phyloP scores from a whole-genome alignment of 2,888 invertebrate genomes.

The Alloscopus bannaensis region DNA sequence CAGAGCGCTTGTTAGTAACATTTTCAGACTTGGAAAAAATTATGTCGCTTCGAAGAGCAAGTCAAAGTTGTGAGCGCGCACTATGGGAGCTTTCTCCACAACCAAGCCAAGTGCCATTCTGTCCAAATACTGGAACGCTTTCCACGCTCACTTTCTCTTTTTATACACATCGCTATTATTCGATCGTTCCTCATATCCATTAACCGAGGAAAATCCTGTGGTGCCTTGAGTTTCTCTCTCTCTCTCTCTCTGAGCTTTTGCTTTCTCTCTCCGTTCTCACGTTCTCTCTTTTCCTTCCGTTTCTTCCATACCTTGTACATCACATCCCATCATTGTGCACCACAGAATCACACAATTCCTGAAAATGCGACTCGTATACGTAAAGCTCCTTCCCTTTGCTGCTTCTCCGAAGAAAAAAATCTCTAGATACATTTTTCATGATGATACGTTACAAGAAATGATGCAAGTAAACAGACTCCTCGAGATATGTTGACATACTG shows the following conservation, averaged over 20 bases:
- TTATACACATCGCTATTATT: conserved; percentile 22
- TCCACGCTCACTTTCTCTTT: conserved; percentile 37
- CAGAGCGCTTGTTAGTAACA: not conserved
- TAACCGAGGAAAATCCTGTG: conserved; percentile 11
- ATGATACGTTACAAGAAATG: too few species aligned
- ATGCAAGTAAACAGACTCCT: too few species aligned
- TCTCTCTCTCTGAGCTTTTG: not conserved
- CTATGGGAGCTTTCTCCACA: not conserved
- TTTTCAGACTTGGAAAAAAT: not conserved
- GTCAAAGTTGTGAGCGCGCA: not conserved
- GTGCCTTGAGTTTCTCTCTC: not conserved
- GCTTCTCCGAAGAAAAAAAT: not conserved
- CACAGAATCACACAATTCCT: not conserved
- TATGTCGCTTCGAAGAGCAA: not conserved
- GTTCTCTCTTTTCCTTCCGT: not conserved
- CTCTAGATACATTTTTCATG: too few species aligned
- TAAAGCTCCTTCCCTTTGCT: not conserved
- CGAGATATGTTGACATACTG: too few species aligned
- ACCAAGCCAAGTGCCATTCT: conserved; percentile 22
- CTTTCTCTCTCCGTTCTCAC: not conserved
- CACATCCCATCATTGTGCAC: not conserved
- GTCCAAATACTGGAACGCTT: conserved; percentile 27
- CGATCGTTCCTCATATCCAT: not conserved
- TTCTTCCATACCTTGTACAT: not conserved
- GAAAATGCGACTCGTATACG: not conserved